A percentile compares a stretch with the other conserved stretches of the same genome.
phyloP scores from a whole-genome alignment of 2,113 vertebrate genomes.

The Columba livia region DNA sequence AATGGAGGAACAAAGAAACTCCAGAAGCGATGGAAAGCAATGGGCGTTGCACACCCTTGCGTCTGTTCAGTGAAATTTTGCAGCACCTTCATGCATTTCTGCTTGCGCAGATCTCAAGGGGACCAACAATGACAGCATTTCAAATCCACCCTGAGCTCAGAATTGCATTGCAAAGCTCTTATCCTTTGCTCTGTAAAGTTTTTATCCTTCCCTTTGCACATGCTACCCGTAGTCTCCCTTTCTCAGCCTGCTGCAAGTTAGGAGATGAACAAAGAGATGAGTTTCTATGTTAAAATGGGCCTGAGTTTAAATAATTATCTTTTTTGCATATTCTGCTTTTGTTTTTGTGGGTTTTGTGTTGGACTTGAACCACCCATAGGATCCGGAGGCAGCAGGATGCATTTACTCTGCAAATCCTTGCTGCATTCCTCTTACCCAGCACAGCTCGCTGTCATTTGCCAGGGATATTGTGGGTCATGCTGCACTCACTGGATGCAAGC shows the following conservation, averaged over 20 bases:
- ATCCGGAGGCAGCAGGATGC: not conserved
- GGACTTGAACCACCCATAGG: rapidly evolving
- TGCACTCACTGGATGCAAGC: not conserved
- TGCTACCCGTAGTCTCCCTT: no score
- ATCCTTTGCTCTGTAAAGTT: no score
- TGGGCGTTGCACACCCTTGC: not conserved
- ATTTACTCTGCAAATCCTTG: not conserved
- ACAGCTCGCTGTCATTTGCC: not conserved
- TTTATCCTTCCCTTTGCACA: no score
- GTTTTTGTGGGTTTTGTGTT: not conserved
- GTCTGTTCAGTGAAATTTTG: not conserved
- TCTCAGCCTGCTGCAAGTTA: no score
- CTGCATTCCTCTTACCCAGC: not conserved
- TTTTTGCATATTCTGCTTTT: not conserved
- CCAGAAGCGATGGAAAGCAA: not conserved
- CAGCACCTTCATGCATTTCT: not conserved
- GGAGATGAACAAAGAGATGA: not conserved
- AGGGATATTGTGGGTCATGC: not conserved
- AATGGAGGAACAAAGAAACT: not conserved
- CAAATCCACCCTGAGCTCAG: no score
- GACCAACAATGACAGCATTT: no score
- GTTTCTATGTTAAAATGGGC: not conserved
- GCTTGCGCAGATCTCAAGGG: no score
- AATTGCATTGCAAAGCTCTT: no score
- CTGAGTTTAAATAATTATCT: not conserved